Conservation (phyloP, 2,888 invertebrate species). For the Acleris emargana region DNA sequence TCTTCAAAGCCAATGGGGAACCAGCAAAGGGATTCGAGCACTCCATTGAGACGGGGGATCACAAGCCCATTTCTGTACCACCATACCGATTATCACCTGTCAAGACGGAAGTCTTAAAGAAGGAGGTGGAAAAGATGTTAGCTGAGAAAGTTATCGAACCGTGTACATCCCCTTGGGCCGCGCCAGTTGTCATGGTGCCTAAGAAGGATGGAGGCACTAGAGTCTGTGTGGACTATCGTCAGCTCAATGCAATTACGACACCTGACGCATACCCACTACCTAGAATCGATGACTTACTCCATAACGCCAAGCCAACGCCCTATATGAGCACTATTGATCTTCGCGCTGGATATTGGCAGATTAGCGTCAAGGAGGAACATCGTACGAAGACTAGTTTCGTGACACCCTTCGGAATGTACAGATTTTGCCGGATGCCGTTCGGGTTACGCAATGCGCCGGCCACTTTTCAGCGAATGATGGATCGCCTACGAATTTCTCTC, state of each 20-base stretch:
- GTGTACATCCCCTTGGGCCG: not conserved
- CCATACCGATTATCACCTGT: too few species aligned
- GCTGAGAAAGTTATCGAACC: too few species aligned
- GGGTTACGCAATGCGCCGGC: slow-evolving; percentile 50
- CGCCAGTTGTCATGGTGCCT: not conserved
- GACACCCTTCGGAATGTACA: slow-evolving; percentile 46
- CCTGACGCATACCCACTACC: slow-evolving; percentile 51
- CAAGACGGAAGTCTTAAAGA: not conserved
- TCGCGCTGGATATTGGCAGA: slow-evolving; percentile 53
- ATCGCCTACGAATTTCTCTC: slow-evolving; percentile 43
- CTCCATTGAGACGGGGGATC: not conserved
- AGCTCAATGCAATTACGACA: not conserved
- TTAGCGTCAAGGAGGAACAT: slow-evolving; percentile 38
- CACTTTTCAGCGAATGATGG: slow-evolving; percentile 50
- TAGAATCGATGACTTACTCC: slow-evolving; percentile 52
- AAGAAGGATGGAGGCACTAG: too few species aligned
- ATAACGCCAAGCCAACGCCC: slow-evolving; percentile 35
- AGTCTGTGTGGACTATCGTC: slow-evolving; percentile 4
- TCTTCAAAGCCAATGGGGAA: too few species aligned
- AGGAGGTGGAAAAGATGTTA: too few species aligned
- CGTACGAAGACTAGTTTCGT: slow-evolving; percentile 44
- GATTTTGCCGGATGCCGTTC: slow-evolving; percentile 50
- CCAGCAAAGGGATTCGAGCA: too few species aligned
- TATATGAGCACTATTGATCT: slow-evolving; percentile 52
- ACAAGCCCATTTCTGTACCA: too few species aligned